Conservation (phyloP, 2,888 invertebrate species). For the Epiperipatus broadwayi region DNA sequence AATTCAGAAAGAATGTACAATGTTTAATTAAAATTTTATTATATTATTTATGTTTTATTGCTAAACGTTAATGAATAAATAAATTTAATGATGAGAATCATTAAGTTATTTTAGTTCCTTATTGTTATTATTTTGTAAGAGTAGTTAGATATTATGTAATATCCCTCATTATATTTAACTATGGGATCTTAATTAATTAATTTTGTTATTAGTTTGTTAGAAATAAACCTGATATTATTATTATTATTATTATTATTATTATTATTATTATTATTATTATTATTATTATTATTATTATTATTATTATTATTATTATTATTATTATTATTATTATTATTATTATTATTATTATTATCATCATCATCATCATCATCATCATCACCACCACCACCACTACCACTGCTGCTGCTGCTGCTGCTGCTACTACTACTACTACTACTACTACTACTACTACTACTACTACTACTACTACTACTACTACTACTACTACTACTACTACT, state of each 20-base stretch:
- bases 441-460: slow-evolving; percentile 12
- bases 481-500: slow-evolving; percentile 8
- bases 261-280: slow-evolving; percentile 13
- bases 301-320: slow-evolving; percentile 13
- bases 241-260: slow-evolving; percentile 12
- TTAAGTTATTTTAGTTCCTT: no score
- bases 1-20: no score
- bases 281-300: slow-evolving; percentile 13
- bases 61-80: no score
- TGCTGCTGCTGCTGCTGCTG: slow-evolving; percentile 11
- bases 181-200: no score
- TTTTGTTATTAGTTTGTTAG: no score
- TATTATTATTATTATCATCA: slow-evolving; percentile 12
- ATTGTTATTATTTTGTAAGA: no score
- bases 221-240: no score
- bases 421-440: slow-evolving; percentile 14
- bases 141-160: no score
- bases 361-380: slow-evolving; percentile 12
- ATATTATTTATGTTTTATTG: no score
- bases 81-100: no score
- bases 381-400: slow-evolving; percentile 12
- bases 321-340: slow-evolving; percentile 13
- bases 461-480: slow-evolving; percentile 14
- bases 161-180: no score
- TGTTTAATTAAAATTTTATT: no score